A percentile compares a stretch with the other conserved stretches of the same genome.
These are phyloP conservation scores for Pangasius krempfi DNA, from an alignment of 2,797 vertebrate genomes.

Conservation along the genomic window DNA sequence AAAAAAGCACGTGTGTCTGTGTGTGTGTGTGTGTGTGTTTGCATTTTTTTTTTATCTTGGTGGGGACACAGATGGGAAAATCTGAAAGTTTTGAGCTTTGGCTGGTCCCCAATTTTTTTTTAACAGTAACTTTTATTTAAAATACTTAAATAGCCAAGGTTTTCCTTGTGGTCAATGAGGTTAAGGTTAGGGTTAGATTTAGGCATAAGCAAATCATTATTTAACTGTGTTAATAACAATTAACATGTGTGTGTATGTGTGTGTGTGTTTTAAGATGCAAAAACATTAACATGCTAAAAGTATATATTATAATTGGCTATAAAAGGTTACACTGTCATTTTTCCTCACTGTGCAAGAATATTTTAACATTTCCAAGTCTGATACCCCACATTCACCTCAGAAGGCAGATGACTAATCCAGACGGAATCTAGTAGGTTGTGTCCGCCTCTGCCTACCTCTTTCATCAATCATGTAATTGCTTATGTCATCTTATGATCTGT, in stretches of 20 bases:
- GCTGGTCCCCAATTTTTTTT: background rate
- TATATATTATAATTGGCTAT: background rate
- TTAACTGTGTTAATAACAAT: background rate
- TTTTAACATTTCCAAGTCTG: background rate
- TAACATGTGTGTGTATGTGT: background rate
- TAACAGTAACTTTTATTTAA: background rate
- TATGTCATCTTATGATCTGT: background rate
- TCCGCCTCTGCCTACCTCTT: background rate
- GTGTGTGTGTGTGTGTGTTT: background rate
- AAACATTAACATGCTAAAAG: background rate
- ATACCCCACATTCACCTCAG: background rate
- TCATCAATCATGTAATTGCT: background rate
- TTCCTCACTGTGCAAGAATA: background rate
- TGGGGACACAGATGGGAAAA: too few species aligned
- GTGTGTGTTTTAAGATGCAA: background rate
- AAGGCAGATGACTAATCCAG: background rate
- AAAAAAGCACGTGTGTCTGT: slow-evolving; percentile 1
- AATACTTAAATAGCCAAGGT: background rate
- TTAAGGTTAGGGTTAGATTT: background rate
- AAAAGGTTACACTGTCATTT: background rate
- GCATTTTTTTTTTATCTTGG: too few species aligned
- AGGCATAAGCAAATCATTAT: background rate
- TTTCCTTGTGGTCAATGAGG: background rate
- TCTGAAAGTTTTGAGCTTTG: background rate
- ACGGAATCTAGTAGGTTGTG: background rate